Base-by-base conservation (phyloP, 2,888 invertebrate genomes). In the Nematopogon swammerdamellus region DNA sequence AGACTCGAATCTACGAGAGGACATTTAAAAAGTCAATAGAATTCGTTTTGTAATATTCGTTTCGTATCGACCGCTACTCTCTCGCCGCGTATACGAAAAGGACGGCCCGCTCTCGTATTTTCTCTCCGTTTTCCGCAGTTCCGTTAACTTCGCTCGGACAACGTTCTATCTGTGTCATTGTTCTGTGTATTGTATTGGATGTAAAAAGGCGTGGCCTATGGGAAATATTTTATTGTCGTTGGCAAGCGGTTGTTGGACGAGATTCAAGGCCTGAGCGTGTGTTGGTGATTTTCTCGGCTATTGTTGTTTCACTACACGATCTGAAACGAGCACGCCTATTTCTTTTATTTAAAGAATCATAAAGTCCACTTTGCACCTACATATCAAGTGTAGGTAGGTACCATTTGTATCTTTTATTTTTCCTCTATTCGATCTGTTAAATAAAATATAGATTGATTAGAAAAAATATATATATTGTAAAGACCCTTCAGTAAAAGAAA, bases 11-110 rank as follows among this genome's bases (percentile, higher is more conserved):
- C 72, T 71, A 72, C 68, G 70, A 72, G 70, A 72, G 74, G 77
- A 76, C 77, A 76, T 77, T 75, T 73, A 73, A 76, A 77, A 79
- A 77, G 76, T 79, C 77, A 74, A 77, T 76, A 76, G 72, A 72
- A 74, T 75, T 36, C 36, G 36, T 36, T 36, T 36, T 36, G 36
- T 36, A 36, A 36, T 36, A 14, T 36, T 36, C 36, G 36, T 14
- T 14, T 14, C 36, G 36, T 36, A 36, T 36, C 36, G 36, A 36
- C 36, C 36, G 36, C 11, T 36, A 4, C 6, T 14, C 36, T 14
- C 36, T 14, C 6, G 25, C 25, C 25, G 8, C 8, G 8, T 4
- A 25, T 25, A 25, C 10, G 10, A 25, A 25, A 6, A 10, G 10
- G 25, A 25, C 25, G 25, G 4, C 10, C 25, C 10, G 10, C 10